Conservation (phyloP, 2,888 invertebrate species). For the Tiphia femorata region DNA sequence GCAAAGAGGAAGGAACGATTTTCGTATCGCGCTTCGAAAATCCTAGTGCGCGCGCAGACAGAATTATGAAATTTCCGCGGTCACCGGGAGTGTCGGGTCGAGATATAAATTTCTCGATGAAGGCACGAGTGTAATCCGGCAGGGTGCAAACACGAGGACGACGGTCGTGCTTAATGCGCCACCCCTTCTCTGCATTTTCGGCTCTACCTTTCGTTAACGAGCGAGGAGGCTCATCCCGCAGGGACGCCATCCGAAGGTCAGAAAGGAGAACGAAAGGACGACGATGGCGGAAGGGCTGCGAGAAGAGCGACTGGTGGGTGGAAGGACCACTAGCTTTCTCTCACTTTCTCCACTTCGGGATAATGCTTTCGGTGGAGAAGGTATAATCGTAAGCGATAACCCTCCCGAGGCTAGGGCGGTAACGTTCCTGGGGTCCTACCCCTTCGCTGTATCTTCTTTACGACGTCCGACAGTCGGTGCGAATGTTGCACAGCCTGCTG, state of each 20-base stretch:
- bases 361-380: slow-evolving; percentile 8
- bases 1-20: too few relatives aligned
- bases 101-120: too few relatives aligned
- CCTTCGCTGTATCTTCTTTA: background rate
- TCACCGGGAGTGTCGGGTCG: too few relatives aligned
- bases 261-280: background rate
- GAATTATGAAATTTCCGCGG: too few relatives aligned
- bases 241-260: background rate
- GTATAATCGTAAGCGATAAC: slow-evolving; percentile 32
- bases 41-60: too few relatives aligned
- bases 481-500: too few relatives aligned
- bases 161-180: too few relatives aligned
- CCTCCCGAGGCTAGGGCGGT: slow-evolving; percentile 13
- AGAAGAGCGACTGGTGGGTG: background rate
- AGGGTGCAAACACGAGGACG: too few relatives aligned
- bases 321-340: background rate
- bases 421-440: background rate
- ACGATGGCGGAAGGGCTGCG: background rate
- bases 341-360: background rate
- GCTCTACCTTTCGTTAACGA: slow-evolving; percentile 24
- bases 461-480: too few relatives aligned
- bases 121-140: too few relatives aligned
- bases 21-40: too few relatives aligned
- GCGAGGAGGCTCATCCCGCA: background rate
- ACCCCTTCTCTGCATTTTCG: too few relatives aligned